A percentile compares a stretch with the other conserved stretches of the same genome.
Conservation (phyloP, 2,797 vertebrate genomes). For the Cichlasoma orientale region DNA sequence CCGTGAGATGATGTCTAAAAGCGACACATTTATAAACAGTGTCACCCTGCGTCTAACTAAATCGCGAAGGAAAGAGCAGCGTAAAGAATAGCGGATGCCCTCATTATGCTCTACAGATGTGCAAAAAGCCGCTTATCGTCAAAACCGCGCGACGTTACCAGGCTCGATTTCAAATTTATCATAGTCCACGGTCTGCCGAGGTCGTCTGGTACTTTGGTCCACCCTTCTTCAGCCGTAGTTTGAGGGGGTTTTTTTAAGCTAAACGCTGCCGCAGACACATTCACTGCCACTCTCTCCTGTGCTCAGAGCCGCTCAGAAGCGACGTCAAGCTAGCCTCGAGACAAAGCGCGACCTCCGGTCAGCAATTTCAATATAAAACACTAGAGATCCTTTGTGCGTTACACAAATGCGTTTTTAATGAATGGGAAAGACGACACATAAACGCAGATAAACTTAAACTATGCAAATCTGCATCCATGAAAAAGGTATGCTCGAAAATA, state of each 20-base stretch:
- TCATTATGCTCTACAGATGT: constrained; percentile 81
- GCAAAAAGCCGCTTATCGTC: constrained; percentile 68
- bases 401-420: neutral
- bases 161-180: constrained; percentile 28
- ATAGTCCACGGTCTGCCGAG: constrained; percentile 62
- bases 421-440: neutral
- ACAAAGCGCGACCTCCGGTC: neutral
- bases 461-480: neutral
- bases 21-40: constrained; percentile 65
- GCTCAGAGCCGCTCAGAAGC: constrained; percentile 43
- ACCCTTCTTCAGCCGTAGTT: constrained; percentile 50
- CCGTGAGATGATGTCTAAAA: constrained; percentile 50
- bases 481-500: neutral
- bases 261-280: constrained; percentile 74
- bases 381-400: neutral
- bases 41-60: constrained; percentile 68
- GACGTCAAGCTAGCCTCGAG: neutral
- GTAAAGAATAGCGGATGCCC: constrained; percentile 78
- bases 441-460: neutral
- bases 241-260: constrained; percentile 60
- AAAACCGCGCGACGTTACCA: constrained; percentile 51
- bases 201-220: constrained; percentile 42
- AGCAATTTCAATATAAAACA: constrained; percentile 51
- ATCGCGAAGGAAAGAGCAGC: constrained; percentile 60
- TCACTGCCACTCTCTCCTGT: constrained; percentile 64